Conservation (phyloP, 2,888 invertebrate genomes). For the Neoascia interrupta region DNA sequence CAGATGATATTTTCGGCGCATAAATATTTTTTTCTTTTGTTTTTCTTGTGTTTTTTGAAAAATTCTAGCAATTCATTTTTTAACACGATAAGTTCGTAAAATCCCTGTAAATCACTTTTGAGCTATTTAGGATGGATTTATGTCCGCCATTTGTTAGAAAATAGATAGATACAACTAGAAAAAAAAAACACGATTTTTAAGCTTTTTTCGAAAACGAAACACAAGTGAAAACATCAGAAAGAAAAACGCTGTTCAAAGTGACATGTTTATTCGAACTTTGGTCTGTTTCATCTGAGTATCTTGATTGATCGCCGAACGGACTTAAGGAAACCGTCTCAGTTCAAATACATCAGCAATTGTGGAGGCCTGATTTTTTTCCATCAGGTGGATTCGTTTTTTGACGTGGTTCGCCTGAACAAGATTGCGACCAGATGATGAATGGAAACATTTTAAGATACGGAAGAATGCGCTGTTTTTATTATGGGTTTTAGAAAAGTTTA, state of each 20-base stretch:
- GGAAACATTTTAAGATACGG: neutral
- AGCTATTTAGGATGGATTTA: no score
- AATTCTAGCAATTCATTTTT: neutral
- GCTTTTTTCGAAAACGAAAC: no score
- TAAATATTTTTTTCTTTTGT: constrained; percentile 15
- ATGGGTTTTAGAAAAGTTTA: neutral
- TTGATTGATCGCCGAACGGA: constrained; percentile 43
- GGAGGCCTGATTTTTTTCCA: neutral
- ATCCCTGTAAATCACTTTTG: constrained; percentile 6
- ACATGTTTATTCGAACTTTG: constrained; percentile 55
- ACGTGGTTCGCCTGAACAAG: neutral
- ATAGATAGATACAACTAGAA: no score
- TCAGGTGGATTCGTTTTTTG: neutral
- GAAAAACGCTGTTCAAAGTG: no score
- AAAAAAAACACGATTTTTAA: no score
- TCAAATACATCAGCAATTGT: neutral
- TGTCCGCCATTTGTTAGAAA: no score
- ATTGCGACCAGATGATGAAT: neutral
- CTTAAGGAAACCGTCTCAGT: neutral
- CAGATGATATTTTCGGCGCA: no score
- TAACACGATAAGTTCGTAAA: neutral
- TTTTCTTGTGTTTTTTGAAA: no score
- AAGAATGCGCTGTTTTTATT: neutral
- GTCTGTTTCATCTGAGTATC: constrained; percentile 55
- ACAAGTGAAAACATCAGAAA: no score